Percentiles rank a stretch among this genome's conserved stretches.
These are phyloP conservation scores for Papilio xuthus DNA, from an alignment of 1,140 invertebrate genomes.

Conservation along the genomic window DNA sequence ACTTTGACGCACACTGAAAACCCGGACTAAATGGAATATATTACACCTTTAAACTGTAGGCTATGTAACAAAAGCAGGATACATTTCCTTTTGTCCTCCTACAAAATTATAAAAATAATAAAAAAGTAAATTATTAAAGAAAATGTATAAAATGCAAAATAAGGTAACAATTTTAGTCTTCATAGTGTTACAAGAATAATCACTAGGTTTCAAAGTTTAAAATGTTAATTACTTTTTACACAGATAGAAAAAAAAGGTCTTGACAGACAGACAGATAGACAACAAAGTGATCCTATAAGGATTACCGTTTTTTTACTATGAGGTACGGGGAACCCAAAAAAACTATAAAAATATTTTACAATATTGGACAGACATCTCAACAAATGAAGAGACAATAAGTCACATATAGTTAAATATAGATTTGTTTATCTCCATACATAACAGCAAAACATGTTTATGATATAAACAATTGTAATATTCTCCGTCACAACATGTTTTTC, in stretches of 20 bases:
- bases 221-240: background rate
- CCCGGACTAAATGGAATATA: constrained; percentile 9
- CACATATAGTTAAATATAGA: background rate
- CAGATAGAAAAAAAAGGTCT: no score
- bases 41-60: background rate
- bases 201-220: background rate
- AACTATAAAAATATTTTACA: no score
- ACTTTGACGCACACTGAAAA: background rate
- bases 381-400: background rate
- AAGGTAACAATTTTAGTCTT: no score
- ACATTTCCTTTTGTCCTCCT: background rate
- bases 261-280: no score
- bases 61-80: background rate
- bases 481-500: constrained; percentile 4
- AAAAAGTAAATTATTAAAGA: no score
- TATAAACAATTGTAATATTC: background rate
- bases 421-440: background rate
- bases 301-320: no score
- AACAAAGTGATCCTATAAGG: no score
- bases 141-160: no score
- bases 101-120: no score
- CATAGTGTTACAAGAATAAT: no score
- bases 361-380: background rate
- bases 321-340: no score
- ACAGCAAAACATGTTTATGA: background rate